phyloP scores from a whole-genome alignment of 2,113 vertebrate genomes.

The Lepidothrix coronata region DNA sequence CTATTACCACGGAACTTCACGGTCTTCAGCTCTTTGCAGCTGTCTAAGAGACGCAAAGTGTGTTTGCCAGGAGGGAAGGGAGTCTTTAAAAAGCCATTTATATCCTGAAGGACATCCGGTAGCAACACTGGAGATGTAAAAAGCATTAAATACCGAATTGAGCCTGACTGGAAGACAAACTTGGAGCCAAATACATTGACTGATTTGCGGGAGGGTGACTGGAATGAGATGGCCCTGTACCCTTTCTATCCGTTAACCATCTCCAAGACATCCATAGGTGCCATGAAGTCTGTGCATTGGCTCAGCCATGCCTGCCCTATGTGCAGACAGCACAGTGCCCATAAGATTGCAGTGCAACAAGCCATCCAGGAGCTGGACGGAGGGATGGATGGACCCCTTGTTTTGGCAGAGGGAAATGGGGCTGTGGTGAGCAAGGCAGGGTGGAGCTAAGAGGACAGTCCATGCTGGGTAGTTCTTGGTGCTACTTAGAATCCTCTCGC shows the following conservation, averaged over 20 bases:
- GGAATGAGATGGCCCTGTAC: background rate
- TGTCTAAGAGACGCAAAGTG: background rate
- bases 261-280: background rate
- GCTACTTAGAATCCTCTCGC: background rate
- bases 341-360: background rate
- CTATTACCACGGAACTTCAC: background rate
- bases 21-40: background rate
- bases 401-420: background rate
- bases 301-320: background rate
- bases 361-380: background rate
- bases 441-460: background rate
- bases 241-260: background rate
- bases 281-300: background rate
- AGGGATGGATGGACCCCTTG: background rate
- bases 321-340: background rate
- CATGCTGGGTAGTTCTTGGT: background rate
- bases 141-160: background rate
- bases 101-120: background rate
- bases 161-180: conserved; percentile 1
- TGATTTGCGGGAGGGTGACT: background rate
- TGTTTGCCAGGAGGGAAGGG: conserved; percentile 5
- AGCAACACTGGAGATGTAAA: background rate
- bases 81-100: conserved; percentile 38
- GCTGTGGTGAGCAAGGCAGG: background rate
- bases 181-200: background rate